Evolutionary conservation across 1,140 invertebrate species (phyloP), one percentile per base, ranked within the genome.

Genomic region (Planococcus citri): DNA sequence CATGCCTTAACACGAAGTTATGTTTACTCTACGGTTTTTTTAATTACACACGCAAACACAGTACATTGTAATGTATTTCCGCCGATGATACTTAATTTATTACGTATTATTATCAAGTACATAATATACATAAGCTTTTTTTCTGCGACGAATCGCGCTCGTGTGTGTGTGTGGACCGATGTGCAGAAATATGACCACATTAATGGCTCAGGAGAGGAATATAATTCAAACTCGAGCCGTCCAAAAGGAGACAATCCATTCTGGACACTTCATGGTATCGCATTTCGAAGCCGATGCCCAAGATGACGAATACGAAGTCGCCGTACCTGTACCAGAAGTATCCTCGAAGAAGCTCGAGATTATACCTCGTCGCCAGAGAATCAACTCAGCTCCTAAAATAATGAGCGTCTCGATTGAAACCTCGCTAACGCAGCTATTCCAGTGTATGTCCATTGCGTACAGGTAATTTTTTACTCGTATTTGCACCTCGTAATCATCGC

Each of bases 261-360:
- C 94, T 74, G 95, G 95, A 22, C 95, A 98, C 79, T 98, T 97
- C 80, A 98, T 98, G 95, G 88, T 97, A 51, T 97, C 93, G 61
- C 87, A 94, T 78, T 95, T 97, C 80, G 94, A 97, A 79, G 91
- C 92, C 29, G 91, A 94, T 78, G 89, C 86, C 25, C 90, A 93
- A 77, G 91, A 94, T 76, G 90, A 92, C 76, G 91, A 93, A 75
- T 90, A 92, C 75, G 86, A 89, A 76, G 80, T 89, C 27, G 86
- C 86, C 24, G 84, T 90, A 20, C 86, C 89, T 20, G 87, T 90
- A 72, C 85, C 88, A 10, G 90, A 91, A 71, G 85, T 84, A 38
- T 82, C 82, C 71, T 76, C 77, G 27, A 71, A 68, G 4, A 73
- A 75, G 27, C 76, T 77, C 41, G 72, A 71, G 21, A 29, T 27